Conservation (phyloP, 2,113 vertebrate genomes). For the Piaya cayana region DNA sequence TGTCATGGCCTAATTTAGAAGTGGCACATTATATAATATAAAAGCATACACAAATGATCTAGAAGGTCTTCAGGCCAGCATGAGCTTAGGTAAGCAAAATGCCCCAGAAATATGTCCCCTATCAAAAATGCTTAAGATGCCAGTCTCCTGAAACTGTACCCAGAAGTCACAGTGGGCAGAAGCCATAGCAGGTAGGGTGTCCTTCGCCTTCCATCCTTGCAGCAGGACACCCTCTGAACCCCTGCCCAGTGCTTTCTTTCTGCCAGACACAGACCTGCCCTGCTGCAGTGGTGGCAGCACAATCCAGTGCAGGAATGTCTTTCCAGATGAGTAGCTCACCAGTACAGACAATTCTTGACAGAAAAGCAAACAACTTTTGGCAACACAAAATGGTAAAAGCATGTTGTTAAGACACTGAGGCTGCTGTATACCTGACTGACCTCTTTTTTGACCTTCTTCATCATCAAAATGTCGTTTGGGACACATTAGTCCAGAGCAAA, state of each 20-base stretch:
- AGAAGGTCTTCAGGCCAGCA: not conserved
- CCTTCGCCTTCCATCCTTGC: not conserved
- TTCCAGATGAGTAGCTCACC: not conserved
- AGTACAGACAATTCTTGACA: not conserved
- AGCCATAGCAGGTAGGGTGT: not conserved
- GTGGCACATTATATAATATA: not conserved
- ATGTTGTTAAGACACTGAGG: not conserved
- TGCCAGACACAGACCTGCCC: not conserved
- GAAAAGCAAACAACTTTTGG: not conserved
- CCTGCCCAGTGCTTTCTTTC: not conserved
- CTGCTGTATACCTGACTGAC: not conserved
- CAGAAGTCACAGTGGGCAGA: not conserved
- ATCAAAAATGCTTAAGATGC: not conserved
- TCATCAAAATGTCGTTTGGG: not conserved
- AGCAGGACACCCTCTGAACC: not conserved
- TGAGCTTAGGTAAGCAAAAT: not conserved
- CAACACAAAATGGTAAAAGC: not conserved
- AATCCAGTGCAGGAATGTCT: not conserved
- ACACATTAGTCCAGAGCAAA: not conserved
- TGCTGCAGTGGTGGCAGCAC: not conserved
- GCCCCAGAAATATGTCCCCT: not conserved
- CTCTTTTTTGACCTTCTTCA: not conserved
- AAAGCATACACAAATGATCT: not conserved
- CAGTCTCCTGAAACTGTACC: not conserved
- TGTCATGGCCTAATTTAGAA: conserved; percentile 51